These are phyloP conservation scores for Hydrotaea cyrtoneurina DNA, from an alignment of 2,888 invertebrate species.

Conservation along the genomic window DNA sequence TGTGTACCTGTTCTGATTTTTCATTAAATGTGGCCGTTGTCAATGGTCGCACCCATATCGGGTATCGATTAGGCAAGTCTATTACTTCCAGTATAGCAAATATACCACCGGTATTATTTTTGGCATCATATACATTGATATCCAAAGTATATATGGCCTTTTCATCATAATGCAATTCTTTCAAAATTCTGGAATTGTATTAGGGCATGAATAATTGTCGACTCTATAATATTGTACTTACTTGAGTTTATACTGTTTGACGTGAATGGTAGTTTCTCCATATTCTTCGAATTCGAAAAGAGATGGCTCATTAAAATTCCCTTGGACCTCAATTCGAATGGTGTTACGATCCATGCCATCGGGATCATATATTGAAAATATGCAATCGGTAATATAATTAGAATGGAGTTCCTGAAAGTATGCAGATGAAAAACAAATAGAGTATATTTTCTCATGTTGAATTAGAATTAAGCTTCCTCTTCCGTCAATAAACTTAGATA, in stretches of 20 bases:
- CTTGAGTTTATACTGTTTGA: conserved; percentile 77
- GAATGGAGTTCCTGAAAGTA: conserved; percentile 79
- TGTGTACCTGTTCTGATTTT: conserved; percentile 78
- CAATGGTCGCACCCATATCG: conserved; percentile 83
- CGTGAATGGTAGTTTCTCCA: conserved; percentile 71
- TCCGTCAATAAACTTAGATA: too few species aligned
- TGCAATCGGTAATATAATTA: conserved; percentile 72
- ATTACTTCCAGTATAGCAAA: conserved; percentile 83
- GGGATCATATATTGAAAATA: conserved; percentile 73
- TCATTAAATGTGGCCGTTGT: conserved; percentile 83
- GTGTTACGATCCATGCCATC: conserved; percentile 76
- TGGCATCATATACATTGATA: conserved; percentile 82
- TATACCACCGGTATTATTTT: conserved; percentile 73
- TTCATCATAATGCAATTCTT: conserved; percentile 81
- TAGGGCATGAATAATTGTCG: background rate
- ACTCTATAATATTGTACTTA: conserved; percentile 75
- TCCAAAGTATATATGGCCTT: conserved; percentile 83
- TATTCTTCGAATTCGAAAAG: conserved; percentile 80
- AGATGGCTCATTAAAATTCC: conserved; percentile 79
- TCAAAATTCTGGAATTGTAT: conserved; percentile 59
- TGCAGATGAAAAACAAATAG: too few species aligned
- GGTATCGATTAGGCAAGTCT: conserved; percentile 83
- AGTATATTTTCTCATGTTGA: too few species aligned
- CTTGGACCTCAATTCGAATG: conserved; percentile 81
- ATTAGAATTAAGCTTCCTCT: too few species aligned